Evolutionary conservation across 2,113 vertebrate species (phyloP).

Genomic region (Holacanthus passer): DNA sequence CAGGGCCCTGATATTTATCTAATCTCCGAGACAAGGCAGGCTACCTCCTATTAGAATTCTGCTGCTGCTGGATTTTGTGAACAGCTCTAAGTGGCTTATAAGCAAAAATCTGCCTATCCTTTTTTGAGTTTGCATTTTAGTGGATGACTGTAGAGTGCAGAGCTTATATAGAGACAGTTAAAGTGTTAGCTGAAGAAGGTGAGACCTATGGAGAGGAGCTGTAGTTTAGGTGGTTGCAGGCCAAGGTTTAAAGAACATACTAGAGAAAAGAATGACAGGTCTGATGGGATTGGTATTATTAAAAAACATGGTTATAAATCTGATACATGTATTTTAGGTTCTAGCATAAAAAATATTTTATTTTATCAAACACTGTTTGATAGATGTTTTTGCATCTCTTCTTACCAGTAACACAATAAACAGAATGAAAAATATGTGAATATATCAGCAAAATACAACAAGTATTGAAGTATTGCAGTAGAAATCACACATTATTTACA

Average conservation of each 20-base stretch:
- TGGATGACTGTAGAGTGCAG: slow-evolving; percentile 14
- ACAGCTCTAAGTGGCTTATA: slow-evolving; percentile 43
- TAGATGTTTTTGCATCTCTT: not conserved
- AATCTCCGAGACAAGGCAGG: slow-evolving; percentile 42
- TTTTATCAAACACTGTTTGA: not conserved
- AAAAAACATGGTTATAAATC: not conserved
- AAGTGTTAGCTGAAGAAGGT: not conserved
- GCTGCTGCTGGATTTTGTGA: slow-evolving; percentile 31
- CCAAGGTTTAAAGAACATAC: not conserved
- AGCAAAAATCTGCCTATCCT: slow-evolving; percentile 28
- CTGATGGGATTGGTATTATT: not conserved
- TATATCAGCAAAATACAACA: not conserved
- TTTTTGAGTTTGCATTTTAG: slow-evolving; percentile 41
- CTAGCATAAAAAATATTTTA: not conserved
- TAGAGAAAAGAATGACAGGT: not conserved
- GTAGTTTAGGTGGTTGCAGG: not conserved
- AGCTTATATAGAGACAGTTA: slow-evolving; percentile 24
- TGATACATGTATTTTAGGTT: not conserved
- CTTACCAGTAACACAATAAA: not conserved
- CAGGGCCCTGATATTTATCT: slow-evolving; percentile 46
- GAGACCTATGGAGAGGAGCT: slow-evolving; percentile 22
- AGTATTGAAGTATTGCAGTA: not conserved
- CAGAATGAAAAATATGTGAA: not conserved
- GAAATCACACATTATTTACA: not conserved
- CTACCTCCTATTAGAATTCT: slow-evolving; percentile 52